Conservation (phyloP, 2,113 vertebrate species). For the Rallus limicola region DNA sequence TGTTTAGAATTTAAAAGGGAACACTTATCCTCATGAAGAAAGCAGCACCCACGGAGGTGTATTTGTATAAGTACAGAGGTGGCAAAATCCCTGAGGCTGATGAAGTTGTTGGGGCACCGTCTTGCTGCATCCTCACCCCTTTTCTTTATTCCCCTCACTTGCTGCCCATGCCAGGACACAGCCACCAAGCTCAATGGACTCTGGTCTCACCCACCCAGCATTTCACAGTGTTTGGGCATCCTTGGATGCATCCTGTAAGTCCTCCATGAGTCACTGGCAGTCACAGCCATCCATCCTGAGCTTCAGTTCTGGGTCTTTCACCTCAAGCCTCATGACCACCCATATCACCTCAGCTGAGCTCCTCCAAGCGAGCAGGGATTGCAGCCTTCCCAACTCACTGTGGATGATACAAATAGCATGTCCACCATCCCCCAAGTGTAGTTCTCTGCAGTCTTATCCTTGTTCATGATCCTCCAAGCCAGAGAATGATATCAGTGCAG, state of each 20-base stretch:
- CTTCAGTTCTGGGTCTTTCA: background rate
- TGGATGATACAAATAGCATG: background rate
- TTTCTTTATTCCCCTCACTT: background rate
- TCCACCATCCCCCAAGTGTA: background rate
- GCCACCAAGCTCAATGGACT: background rate
- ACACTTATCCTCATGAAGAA: background rate
- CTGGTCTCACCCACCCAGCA: background rate
- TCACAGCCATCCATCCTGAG: background rate
- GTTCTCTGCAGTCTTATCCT: background rate
- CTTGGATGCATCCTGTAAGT: background rate
- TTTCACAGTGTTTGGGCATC: background rate
- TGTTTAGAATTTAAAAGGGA: conserved; percentile 11
- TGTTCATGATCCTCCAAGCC: background rate
- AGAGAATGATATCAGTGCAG: background rate
- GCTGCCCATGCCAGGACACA: background rate
- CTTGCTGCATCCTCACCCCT: background rate
- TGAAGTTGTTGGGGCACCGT: background rate
- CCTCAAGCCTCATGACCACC: background rate
- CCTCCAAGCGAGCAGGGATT: background rate
- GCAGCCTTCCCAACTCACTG: background rate
- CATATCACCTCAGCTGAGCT: background rate
- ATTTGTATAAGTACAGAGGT: background rate
- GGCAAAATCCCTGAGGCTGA: background rate
- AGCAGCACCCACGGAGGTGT: background rate
- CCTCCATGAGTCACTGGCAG: background rate